Evolutionary conservation across 2,797 vertebrate species (phyloP).

Genomic region (Melanotaenia trifasciata): DNA sequence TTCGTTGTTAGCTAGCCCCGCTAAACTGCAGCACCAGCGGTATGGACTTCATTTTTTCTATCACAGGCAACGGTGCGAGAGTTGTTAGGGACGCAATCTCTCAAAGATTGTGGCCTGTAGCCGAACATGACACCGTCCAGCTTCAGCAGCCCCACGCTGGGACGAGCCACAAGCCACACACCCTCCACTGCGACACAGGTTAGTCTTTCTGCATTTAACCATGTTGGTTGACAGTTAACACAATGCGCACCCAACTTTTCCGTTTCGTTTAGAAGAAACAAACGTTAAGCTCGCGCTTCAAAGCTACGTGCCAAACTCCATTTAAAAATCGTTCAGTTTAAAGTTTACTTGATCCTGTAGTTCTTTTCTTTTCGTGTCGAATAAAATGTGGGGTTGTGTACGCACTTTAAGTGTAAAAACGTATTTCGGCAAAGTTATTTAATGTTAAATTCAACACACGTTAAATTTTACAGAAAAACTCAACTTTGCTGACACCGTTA

Average conservation of each 20-base stretch:
- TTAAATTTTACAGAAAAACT: not conserved
- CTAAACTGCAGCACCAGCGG: not conserved
- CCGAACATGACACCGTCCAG: conserved; percentile 27
- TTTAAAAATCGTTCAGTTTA: not conserved
- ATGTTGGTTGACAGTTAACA: not conserved
- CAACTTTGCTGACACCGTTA: no score
- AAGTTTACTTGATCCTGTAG: not conserved
- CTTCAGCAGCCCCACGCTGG: not conserved
- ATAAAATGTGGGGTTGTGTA: accelerated
- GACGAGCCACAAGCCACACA: conserved; percentile 6
- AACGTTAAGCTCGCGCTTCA: not conserved
- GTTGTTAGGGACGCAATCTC: conserved; percentile 79
- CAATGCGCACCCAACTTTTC: not conserved
- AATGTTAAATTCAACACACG: not conserved
- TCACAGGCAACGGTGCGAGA: conserved; percentile 75
- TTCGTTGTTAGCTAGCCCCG: not conserved
- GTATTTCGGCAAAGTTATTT: conserved; percentile 15
- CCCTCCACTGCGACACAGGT: conserved; percentile 56
- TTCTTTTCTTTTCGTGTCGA: accelerated
- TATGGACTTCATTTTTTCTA: conserved; percentile 81
- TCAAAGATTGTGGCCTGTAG: conserved; percentile 76
- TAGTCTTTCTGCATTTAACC: not conserved
- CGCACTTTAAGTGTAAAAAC: not conserved
- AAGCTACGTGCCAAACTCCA: not conserved
- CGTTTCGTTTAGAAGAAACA: not conserved